Evolutionary conservation across 2,888 invertebrate species (phyloP).

Genomic region (Hartigia nigra): DNA sequence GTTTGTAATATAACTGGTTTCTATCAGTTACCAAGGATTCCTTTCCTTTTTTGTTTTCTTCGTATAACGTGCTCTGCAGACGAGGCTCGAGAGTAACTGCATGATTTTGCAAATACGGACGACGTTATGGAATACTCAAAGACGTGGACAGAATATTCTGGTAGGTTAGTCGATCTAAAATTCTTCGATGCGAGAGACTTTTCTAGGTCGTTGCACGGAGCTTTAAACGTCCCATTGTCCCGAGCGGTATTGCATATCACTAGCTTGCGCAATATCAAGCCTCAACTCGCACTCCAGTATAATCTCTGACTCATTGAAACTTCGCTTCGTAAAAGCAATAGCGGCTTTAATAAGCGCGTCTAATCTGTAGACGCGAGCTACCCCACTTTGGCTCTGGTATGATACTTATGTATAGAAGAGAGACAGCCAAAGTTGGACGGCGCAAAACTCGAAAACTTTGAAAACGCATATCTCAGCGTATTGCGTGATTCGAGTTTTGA

Average conservation of each 20-base stretch:
- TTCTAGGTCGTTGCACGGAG: constrained; percentile 1
- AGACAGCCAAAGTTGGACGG: background rate
- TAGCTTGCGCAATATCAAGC: constrained; percentile 49
- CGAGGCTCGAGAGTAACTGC: background rate
- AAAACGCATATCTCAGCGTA: constrained; percentile 38
- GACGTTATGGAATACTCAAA: background rate
- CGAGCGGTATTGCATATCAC: constrained; percentile 23
- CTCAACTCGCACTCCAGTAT: constrained; percentile 45
- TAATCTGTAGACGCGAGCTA: constrained; percentile 45
- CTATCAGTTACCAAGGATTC: background rate
- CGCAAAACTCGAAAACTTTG: constrained; percentile 44
- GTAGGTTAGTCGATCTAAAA: background rate
- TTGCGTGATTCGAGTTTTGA: constrained; percentile 26
- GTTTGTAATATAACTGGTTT: background rate
- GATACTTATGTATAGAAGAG: background rate
- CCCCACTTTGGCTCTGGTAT: background rate
- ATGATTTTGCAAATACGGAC: background rate
- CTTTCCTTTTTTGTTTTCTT: background rate
- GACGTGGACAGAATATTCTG: background rate
- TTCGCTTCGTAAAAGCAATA: constrained; percentile 51
- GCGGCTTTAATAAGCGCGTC: constrained; percentile 49
- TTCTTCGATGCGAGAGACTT: background rate
- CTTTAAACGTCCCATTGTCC: constrained; percentile 54
- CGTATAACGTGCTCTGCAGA: background rate
- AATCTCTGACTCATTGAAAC: constrained; percentile 60